Base-by-base conservation (phyloP, 2,888 invertebrate genomes). In the Pycnomerus fuliginosus region DNA sequence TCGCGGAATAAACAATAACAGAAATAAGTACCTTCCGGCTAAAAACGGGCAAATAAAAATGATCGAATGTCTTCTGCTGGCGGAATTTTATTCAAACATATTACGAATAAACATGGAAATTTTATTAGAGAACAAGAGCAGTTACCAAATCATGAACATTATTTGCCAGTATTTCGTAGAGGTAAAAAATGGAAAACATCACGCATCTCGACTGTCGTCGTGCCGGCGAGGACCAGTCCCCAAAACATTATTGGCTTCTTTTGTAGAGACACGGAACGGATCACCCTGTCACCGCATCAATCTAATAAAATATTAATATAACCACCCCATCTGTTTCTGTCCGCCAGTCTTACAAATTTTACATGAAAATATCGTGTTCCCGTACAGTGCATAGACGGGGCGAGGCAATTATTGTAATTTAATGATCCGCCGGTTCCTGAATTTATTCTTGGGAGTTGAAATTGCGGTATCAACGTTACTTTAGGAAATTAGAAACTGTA, bases 241-340 rank as follows among this genome's bases (percentile, higher is more conserved):
- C 46, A 29, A 39, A 43, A 46, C 37, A 46, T 46, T 42, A 43
- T 29, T 33, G 25, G 35, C 25, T 39, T 45, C 20, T 35, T 35
- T 22, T 16, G 42, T 15, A 12, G 14, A 28, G 32, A 35, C 23
- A 35, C 39, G 42, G 46, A 45, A 50, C 49, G 45, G 47, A 53
- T 53, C 43, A 23, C 41, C 52, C 48, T 55, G 55, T 55, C 52
- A 55, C 52, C 52, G 45, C 38, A 52, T 52, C 50, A 43, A 44
- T 49, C 45, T 44, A 43, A 54, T 43, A 43, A 43, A 47, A 34
- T 44, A 48, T 48, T 48, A 44, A 40, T 39, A 48, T 40, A 45
- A 31, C 35, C 31, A 36, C 29, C 25, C 41, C 41, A 41, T 39
- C 39, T 27, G 42, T 47, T 35, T 38, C 39, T 35, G 36, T 46